Conservation (phyloP, 2,888 invertebrate species). For the Drosophila pegasa region DNA sequence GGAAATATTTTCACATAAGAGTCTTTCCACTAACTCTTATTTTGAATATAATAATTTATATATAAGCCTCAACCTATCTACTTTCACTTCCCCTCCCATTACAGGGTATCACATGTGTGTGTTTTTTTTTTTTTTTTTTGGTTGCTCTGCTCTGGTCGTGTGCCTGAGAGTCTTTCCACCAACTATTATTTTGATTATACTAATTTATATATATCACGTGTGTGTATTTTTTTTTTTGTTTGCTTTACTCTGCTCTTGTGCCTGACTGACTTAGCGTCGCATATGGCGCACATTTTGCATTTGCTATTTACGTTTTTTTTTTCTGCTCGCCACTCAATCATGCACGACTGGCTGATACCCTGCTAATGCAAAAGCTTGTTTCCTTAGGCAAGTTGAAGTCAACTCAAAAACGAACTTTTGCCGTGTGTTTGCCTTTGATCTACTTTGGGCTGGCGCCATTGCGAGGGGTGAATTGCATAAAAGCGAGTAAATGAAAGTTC, state of each 20-base stretch:
- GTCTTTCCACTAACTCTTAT: too few species aligned
- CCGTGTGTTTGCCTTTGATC: background rate
- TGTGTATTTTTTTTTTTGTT: background rate
- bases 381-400: background rate
- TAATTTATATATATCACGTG: too few species aligned
- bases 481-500: constrained; percentile 16
- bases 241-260: constrained; percentile 20
- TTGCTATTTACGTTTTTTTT: constrained; percentile 5
- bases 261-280: constrained; percentile 40
- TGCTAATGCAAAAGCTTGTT: background rate
- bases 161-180: too few species aligned
- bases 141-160: constrained; percentile 17
- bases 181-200: too few species aligned
- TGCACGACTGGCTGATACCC: constrained; percentile 15
- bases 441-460: background rate
- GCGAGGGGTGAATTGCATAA: background rate
- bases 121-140: background rate
- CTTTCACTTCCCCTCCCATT: background rate
- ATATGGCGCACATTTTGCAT: constrained; percentile 28
- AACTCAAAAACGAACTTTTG: background rate
- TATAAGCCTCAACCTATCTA: too few species aligned
- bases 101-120: constrained; percentile 1
- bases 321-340: background rate
- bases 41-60: too few species aligned
- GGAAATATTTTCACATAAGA: too few species aligned